phyloP scores from a whole-genome alignment of 2,888 invertebrate species.

The Dicranocentrus wangi region DNA sequence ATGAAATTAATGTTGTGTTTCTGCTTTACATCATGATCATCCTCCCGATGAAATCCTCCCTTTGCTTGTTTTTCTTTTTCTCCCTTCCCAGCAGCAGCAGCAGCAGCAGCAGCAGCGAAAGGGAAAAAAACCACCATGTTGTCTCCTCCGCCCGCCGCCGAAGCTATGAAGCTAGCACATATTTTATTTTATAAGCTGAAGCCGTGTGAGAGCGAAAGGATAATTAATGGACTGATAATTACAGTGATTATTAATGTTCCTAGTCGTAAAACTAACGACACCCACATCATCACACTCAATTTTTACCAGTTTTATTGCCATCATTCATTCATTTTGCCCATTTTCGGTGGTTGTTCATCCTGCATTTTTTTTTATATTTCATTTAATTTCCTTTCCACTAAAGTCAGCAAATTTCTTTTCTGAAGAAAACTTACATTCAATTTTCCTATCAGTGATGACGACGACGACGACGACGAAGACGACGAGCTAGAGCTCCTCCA shows the following conservation, averaged over 20 bases:
- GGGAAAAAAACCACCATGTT: too few relatives aligned
- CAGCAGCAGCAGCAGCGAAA: too few relatives aligned
- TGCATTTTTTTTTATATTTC: conserved; percentile 20
- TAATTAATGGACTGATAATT: conserved; percentile 47
- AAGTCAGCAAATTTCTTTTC: conserved; percentile 21
- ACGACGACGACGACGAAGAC: too few relatives aligned
- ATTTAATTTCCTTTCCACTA: conserved; percentile 16
- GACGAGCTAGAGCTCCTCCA: neutral
- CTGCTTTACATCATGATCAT: neutral
- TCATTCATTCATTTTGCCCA: conserved; percentile 27
- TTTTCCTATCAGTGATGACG: conserved; percentile 10
- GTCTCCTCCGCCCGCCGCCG: too few relatives aligned
- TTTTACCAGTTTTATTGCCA: conserved; percentile 30
- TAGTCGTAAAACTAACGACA: neutral
- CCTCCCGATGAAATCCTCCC: conserved; percentile 16
- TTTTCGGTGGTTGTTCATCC: too few relatives aligned
- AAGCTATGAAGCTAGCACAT: too few relatives aligned
- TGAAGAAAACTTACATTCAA: conserved; percentile 30
- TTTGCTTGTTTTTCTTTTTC: conserved; percentile 23
- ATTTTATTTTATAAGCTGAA: too few relatives aligned
- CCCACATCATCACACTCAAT: conserved; percentile 5
- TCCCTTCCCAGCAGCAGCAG: neutral
- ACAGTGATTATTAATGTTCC: conserved; percentile 41
- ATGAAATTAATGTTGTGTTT: conserved; percentile 35
- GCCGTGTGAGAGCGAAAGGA: neutral